Conservation (phyloP, 2,113 vertebrate species). For the Rhinopomastus cyanomelas region DNA sequence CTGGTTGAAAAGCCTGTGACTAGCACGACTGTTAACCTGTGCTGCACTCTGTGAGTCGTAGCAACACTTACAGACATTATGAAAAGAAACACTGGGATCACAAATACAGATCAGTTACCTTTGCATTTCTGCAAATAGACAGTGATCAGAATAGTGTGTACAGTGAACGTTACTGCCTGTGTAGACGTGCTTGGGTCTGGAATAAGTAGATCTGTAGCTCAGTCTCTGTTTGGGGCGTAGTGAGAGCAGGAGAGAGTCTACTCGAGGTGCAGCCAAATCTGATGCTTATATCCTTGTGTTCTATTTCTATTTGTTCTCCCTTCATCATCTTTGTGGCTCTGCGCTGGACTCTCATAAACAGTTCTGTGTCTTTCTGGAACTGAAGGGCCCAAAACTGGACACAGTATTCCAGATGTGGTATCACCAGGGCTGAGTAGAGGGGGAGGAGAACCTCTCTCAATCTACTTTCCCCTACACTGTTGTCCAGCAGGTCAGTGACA, state of each 20-base stretch:
- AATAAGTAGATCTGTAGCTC: background rate
- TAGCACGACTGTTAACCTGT: background rate
- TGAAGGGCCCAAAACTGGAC: too few species aligned
- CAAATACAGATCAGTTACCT: background rate
- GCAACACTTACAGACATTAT: background rate
- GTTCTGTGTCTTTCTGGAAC: too few species aligned
- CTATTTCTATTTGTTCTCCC: background rate
- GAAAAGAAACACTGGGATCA: background rate
- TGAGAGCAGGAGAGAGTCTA: background rate
- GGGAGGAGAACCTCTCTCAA: too few species aligned
- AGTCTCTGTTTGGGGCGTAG: background rate
- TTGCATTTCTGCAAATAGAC: background rate
- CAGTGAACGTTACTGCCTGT: background rate
- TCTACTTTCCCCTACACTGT: too few species aligned
- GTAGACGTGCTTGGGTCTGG: background rate
- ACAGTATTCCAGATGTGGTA: too few species aligned
- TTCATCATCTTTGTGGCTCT: too few species aligned
- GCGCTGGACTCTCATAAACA: too few species aligned
- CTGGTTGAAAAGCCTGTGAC: background rate
- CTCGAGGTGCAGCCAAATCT: background rate
- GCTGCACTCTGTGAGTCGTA: background rate
- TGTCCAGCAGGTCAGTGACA: too few species aligned
- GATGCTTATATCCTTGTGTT: background rate
- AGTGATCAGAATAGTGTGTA: background rate
- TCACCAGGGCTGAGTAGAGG: too few species aligned